Conservation (phyloP, 2,113 vertebrate species). For the Gila orcuttii region DNA sequence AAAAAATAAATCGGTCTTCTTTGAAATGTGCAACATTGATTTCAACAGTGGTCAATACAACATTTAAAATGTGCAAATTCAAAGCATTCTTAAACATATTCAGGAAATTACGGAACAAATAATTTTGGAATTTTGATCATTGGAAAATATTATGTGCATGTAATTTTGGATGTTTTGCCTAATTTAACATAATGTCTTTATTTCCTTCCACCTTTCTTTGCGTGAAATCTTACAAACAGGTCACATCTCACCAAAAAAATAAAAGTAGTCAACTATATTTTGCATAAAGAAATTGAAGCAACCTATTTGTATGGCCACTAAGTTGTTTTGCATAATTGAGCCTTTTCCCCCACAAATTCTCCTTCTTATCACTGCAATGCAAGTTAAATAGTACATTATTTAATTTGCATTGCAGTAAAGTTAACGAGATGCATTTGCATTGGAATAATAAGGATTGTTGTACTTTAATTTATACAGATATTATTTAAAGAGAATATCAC, state of each 20-base stretch:
- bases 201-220: neutral
- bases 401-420: neutral
- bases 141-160: neutral
- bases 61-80: slow-evolving; percentile 38
- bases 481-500: too few relatives aligned
- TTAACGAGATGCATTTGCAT: neutral
- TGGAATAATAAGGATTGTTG: neutral
- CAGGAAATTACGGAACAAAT: slow-evolving; percentile 17
- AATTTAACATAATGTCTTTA: neutral
- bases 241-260: neutral
- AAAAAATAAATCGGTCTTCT: slow-evolving; percentile 49
- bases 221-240: neutral
- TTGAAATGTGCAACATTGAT: slow-evolving; percentile 49
- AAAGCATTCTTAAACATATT: slow-evolving; percentile 40
- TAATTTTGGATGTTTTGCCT: neutral
- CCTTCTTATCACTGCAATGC: neutral
- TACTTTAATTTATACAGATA: too few relatives aligned
- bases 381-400: neutral
- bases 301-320: neutral
- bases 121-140: slow-evolving; percentile 2
- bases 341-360: neutral
- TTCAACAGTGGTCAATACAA: slow-evolving; percentile 42
- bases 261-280: neutral
- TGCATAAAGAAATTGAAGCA: neutral
- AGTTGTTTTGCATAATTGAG: neutral